Conservation (phyloP, 2,113 vertebrate species). For the Cyrtonyx montezumae region DNA sequence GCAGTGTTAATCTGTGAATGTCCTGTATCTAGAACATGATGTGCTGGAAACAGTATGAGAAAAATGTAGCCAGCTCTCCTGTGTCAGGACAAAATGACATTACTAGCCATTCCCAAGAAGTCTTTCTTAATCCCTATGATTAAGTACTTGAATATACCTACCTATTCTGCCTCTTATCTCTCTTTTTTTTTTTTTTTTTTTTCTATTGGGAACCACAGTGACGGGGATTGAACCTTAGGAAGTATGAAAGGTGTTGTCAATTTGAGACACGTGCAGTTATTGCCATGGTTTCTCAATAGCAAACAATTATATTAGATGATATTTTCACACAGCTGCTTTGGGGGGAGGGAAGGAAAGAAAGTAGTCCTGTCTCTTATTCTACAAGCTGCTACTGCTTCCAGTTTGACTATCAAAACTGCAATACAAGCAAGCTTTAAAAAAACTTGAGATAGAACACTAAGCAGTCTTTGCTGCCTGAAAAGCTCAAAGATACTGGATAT, state of each 20-base stretch:
- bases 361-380: background rate
- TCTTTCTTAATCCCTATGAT: conserved; percentile 57
- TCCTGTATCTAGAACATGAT: conserved; percentile 17
- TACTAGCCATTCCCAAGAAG: background rate
- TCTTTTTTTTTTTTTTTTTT: conserved; percentile 26
- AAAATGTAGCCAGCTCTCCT: conserved; percentile 36
- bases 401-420: background rate
- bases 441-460: conserved; percentile 18
- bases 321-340: background rate
- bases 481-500: conserved; percentile 15
- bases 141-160: conserved; percentile 11
- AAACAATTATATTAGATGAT: background rate
- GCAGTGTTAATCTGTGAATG: background rate
- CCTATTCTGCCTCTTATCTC: conserved; percentile 41
- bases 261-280: background rate
- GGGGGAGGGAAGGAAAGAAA: background rate
- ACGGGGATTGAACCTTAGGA: background rate
- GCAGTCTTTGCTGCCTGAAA: conserved; percentile 14
- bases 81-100: conserved; percentile 31
- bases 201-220: background rate
- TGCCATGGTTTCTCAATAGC: background rate
- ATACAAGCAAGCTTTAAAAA: conserved; percentile 15
- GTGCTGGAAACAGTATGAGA: conserved; percentile 25
- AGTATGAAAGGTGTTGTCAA: background rate
- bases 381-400: background rate